Base-by-base conservation (phyloP, 2,888 invertebrate genomes). In the Escarpia spicata region DNA sequence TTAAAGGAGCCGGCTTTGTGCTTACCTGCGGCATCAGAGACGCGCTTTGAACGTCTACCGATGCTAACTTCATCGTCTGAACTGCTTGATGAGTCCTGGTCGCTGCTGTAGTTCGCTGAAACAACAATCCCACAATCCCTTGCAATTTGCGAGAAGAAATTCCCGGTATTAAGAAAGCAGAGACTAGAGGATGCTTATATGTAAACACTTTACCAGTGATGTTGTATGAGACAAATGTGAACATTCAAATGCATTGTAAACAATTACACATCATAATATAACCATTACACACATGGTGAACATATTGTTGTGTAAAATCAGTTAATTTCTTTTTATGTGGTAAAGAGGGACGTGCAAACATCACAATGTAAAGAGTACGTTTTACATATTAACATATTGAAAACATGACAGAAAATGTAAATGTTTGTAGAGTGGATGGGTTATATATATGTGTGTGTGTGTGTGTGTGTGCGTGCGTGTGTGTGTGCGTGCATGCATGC, bases 11-110 rank as follows among this genome's bases (percentile, higher is more conserved):
- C 2, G n/a, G n/a, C 26, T 15, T 15, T 15, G 75, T 75, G n/a
- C 75, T 75, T 75, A 75, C 75, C 75, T 26, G 75, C 75, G 4
- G 75, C 75, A 26, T 75, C 75, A 75, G 75, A 75, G 26, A 75
- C n/a, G 75, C 6, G 75, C 75, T 75, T 75, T 75, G 75, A 75
- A 93, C 93, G 89, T 91, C 94, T 95, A 45, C 95, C 94, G 94
- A 96, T 95, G 92, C 94, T 95, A 92, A 96, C 94, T 91, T 95
- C 96, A 94, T 96, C 96, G 89, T 96, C 96, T 1, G 96, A 96
- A 92, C 95, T 95, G 92, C 94, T 94, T 19, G 95, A 95, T 15
- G 95, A 94, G 19, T 96, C 96, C 92, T 95, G 96, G 19, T 96
- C 96, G 94, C 96, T 96, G 93, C 95, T 96, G 93, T 96, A 96